Conservation (phyloP, 2,113 vertebrate genomes). For the Tetrax tetrax region DNA sequence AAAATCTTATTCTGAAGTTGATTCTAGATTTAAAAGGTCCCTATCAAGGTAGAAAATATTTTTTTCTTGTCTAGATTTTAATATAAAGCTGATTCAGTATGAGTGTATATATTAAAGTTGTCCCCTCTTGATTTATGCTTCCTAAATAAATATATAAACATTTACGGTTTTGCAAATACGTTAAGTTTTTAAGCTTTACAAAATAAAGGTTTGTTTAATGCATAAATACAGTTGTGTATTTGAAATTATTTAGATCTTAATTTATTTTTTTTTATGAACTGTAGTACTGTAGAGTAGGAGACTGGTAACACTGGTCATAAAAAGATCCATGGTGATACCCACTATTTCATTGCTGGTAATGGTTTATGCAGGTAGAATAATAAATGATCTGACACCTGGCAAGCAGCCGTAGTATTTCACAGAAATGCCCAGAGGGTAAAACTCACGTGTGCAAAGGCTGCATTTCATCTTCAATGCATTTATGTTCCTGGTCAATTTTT, state of each 20-base stretch:
- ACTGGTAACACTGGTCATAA: background rate
- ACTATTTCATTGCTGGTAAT: background rate
- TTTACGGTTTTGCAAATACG: background rate
- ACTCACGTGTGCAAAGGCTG: background rate
- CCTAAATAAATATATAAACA: background rate
- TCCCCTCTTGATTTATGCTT: background rate
- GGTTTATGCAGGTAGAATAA: background rate
- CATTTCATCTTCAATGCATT: background rate
- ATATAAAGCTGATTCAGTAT: background rate
- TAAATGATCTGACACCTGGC: background rate
- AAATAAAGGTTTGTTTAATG: conserved; percentile 42
- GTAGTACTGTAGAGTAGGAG: background rate
- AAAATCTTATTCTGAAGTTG: background rate
- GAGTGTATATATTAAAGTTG: background rate
- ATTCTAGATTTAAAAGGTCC: background rate
- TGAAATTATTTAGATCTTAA: background rate
- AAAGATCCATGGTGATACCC: background rate
- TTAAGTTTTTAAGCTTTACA: background rate
- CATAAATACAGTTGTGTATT: background rate
- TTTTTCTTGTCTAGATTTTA: background rate
- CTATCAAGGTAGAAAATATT: background rate
- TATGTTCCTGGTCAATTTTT: background rate
- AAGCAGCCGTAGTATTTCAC: background rate
- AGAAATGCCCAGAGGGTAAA: background rate
- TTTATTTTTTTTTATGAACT: background rate